A percentile compares a stretch with the other conserved stretches of the same genome.
These are phyloP conservation scores for Montipora capricornis DNA, from an alignment of 64 coral and sea anemone genomes.

Conservation along the genomic window DNA sequence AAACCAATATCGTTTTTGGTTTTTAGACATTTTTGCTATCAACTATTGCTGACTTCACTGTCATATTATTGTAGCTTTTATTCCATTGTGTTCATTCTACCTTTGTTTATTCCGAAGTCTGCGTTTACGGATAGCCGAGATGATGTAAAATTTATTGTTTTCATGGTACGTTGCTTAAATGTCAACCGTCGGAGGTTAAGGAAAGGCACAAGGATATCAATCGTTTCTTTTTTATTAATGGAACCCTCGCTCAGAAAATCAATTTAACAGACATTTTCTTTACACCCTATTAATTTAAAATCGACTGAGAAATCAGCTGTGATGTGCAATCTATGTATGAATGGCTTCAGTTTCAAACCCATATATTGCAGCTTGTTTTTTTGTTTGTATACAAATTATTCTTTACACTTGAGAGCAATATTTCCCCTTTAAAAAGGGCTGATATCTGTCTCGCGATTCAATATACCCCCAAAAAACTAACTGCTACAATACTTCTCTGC, in stretches of 20 bases:
- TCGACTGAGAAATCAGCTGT: no score
- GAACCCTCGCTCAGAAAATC: no score
- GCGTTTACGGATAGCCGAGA: neutral
- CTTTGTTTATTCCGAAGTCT: neutral
- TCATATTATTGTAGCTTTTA: neutral
- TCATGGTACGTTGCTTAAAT: neutral
- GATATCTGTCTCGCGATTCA: neutral
- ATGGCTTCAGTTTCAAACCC: slow-evolving; percentile 6
- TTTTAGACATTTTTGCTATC: neutral
- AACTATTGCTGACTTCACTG: neutral
- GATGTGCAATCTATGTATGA: neutral
- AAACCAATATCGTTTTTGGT: slow-evolving; percentile 22
- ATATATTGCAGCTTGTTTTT: neutral
- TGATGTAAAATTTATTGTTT: neutral
- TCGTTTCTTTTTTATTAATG: no score
- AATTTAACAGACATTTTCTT: no score
- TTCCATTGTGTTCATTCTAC: neutral
- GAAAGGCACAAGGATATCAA: no score
- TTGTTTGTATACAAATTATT: slow-evolving; percentile 8
- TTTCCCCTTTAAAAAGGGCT: neutral
- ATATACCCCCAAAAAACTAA: neutral
- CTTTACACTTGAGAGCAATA: neutral
- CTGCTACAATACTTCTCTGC: no score
- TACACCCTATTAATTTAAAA: no score
- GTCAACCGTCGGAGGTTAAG: neutral